Base-by-base conservation (phyloP, 1,140 invertebrate genomes). In the Zophobas atratus region DNA sequence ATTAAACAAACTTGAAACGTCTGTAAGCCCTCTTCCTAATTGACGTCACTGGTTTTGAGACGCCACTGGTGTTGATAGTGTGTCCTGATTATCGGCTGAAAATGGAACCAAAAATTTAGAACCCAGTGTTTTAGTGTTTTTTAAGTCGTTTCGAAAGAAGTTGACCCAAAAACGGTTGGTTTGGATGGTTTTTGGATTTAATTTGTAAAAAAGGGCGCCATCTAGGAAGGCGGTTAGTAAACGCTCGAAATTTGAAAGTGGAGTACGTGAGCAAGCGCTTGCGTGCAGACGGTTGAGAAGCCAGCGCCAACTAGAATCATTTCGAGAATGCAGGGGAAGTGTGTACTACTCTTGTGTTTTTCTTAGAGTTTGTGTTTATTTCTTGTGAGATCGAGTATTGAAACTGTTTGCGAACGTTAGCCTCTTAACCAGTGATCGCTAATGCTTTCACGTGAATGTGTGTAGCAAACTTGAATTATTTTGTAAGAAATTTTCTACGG, bases 391-490 rank as follows among this genome's bases (percentile, higher is more conserved):
- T n/a, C 33, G 60, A 43, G 60, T 20, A 43, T 67, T 51, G 33
- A 67, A 67, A 41, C 39, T 20, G 1, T 32, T 67, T 20, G 1
- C 3, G 2, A 6, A 43, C 1, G 43, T 41, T 20, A 34, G 33
- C 41, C 39, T 67, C 43, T 67, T 67, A 67, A 32, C 39, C 33
- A 48, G 60, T 67, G 60, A 41, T 67, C 32, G n/a, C 6, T 43
- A 67, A 20, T 67, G 60, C 39, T 67, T 67, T 43, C 39, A 67
- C 39, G 38, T 67, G 60, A 67, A 67, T 67, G 60, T 67, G 60
- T 67, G 60, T 3, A 67, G 38, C 33, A 41, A 43, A 43, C 60
- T 4, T 67, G 41, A 5, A 3, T 32, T 67, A 67, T 67, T 67
- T 67, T 67, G 39, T 67, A 8, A 67, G 0, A 67, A 67, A 43